A percentile compares a stretch with the other conserved stretches of the same genome.
phyloP scores from a whole-genome alignment of 2,797 vertebrate species.

The Sebastes dallii region DNA sequence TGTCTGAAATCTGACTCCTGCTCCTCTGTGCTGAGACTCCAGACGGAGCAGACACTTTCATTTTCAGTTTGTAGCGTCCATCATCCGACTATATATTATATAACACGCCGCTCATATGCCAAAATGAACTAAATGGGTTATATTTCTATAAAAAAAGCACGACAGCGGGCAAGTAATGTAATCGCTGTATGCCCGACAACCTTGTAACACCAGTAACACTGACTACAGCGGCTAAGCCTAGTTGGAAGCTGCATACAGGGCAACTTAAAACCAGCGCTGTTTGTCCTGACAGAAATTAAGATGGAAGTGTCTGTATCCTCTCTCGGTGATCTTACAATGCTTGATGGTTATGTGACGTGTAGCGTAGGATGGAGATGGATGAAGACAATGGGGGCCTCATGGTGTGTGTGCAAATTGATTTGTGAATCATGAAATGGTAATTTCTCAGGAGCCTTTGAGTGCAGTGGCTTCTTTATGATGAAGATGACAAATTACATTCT shows the following conservation, averaged over 20 bases:
- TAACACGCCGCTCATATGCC: no score
- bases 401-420: constrained; percentile 63
- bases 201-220: no score
- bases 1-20: no score
- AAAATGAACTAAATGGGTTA: no score
- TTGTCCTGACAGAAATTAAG: constrained; percentile 19
- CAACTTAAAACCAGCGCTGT: not conserved
- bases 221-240: not conserved
- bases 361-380: constrained; percentile 45
- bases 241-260: not conserved
- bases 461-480: constrained; percentile 44
- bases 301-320: constrained; percentile 9
- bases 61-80: no score
- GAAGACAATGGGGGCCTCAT: constrained; percentile 48
- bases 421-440: constrained; percentile 58
- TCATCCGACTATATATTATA: no score
- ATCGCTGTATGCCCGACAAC: accelerated
- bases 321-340: constrained; percentile 17
- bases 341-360: constrained; percentile 30
- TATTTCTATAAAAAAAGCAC: no score
- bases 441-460: constrained; percentile 53
- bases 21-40: no score
- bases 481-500: constrained; percentile 54
- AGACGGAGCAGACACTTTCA: no score
- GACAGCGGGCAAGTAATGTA: no score